Evolutionary conservation across 2,888 invertebrate species (phyloP), one percentile per base, ranked within the genome.

Genomic region (Nesidiocoris tenuis): DNA sequence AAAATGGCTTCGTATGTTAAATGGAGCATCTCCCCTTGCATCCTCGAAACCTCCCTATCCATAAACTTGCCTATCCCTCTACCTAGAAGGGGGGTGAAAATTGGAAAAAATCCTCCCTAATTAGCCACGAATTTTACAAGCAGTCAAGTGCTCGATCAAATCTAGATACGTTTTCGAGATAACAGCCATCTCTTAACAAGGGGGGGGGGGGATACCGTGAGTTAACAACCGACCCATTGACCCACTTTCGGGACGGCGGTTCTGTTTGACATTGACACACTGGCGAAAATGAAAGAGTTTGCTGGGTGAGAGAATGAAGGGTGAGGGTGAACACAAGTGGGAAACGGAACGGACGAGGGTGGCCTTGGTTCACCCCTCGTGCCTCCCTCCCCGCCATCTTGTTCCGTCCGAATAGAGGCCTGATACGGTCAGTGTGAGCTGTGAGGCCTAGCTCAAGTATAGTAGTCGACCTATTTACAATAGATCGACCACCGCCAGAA

Each of bases 211-310:
- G 67, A 55, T 59, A 59, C 70, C 70, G 70, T 70, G 70, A 70
- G 70, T 57, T 70, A 70, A 70, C 70, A 70, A 57, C 70, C 70
- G 70, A 70, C 70, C 70, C 70, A 70, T 59, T 70, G 59, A 70
- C 70, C 70, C 70, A 70, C 59, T 70, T 70, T 23, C 23, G 57
- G 9, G 12, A 39, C 39, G 39, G 39, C 39, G 39, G 39, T 39
- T 39, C 39, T 39, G 70, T 67, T 67, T 70, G 70, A 70, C 70
- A 70, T 70, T 70, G 70, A 70, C 70, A 70, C 70, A 70, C 70
- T 70, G 24, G 70, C 70, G 70, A 70, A 68, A 64, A 68, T 9
- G 61, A 23, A 57, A 59, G 70, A 39, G 39, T 39, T 39, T 7
- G 25, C 24, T 56, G 56, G 21, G 55, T 7, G 55, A 55, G 67